phyloP scores from a whole-genome alignment of 2,113 vertebrate genomes.

The Noctilio leporinus region DNA sequence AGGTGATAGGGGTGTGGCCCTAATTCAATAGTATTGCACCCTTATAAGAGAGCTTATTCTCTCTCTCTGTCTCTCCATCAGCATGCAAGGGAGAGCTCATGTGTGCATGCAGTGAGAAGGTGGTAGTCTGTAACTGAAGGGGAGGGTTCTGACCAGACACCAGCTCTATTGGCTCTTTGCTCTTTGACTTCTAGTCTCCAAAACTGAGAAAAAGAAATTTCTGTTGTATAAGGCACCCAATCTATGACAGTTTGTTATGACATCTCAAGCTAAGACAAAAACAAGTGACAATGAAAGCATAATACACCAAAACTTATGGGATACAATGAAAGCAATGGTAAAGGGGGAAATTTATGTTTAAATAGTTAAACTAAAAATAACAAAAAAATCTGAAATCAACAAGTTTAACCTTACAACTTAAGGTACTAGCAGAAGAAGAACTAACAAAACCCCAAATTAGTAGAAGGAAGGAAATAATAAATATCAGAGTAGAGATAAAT shows the following conservation, averaged over 20 bases:
- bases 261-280: background rate
- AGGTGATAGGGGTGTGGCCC: background rate
- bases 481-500: too few relatives aligned
- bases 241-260: background rate
- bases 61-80: background rate
- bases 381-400: background rate
- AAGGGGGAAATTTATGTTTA: background rate
- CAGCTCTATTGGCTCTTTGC: background rate
- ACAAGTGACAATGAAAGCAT: background rate
- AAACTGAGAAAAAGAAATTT: background rate
- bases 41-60: background rate
- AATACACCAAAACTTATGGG: background rate
- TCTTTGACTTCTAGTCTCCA: background rate
- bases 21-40: background rate
- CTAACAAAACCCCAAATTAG: too few relatives aligned
- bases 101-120: background rate
- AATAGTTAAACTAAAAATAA: background rate
- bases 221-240: background rate
- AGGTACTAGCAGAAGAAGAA: too few relatives aligned
- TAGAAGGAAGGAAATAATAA: too few relatives aligned
- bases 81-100: background rate
- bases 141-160: background rate
- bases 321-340: background rate
- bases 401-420: background rate
- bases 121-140: background rate